Evolutionary conservation across 1,140 invertebrate genomes (phyloP).

Genomic region (Psix sp.): DNA sequence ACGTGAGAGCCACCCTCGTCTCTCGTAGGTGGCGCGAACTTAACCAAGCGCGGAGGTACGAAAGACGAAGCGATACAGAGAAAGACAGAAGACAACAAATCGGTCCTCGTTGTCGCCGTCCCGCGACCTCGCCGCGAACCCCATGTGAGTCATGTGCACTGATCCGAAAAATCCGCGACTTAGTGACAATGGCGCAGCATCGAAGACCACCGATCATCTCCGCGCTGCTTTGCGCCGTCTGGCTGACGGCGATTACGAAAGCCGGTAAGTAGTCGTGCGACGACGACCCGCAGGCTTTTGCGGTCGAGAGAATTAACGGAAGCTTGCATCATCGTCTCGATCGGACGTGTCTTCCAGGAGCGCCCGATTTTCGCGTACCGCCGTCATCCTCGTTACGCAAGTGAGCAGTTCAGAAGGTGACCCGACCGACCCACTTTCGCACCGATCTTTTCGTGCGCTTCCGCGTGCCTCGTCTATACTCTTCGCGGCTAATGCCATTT

Average conservation of each 20-base stretch:
- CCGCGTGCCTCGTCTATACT: not conserved
- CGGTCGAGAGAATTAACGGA: not conserved
- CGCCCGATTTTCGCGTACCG: not conserved
- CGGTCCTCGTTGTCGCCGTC: slow-evolving; percentile 22
- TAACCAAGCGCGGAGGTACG: too few relatives aligned
- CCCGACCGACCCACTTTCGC: not conserved
- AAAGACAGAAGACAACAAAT: too few relatives aligned
- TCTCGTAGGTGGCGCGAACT: too few relatives aligned
- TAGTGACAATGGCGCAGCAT: slow-evolving; percentile 37
- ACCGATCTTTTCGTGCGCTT: too few relatives aligned
- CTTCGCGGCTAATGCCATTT: slow-evolving; percentile 1
- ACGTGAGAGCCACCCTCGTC: slow-evolving; percentile 45
- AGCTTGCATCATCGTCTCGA: not conserved
- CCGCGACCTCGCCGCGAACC: slow-evolving; percentile 32
- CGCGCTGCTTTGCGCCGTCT: slow-evolving; percentile 21
- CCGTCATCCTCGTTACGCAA: not conserved
- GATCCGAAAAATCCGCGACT: slow-evolving; percentile 20
- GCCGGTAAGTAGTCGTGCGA: slow-evolving; percentile 31
- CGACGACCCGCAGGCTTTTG: not conserved
- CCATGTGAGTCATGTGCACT: slow-evolving; percentile 49
- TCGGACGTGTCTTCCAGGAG: not conserved
- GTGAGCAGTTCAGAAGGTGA: slow-evolving; percentile 1
- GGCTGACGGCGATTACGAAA: slow-evolving; percentile 28
- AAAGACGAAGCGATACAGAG: not conserved
- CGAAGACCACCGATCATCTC: slow-evolving; percentile 38